Percentiles rank a stretch among this genome's conserved stretches.
phyloP scores from a whole-genome alignment of 2,888 invertebrate species.

The Alloscopus bannaensis region DNA sequence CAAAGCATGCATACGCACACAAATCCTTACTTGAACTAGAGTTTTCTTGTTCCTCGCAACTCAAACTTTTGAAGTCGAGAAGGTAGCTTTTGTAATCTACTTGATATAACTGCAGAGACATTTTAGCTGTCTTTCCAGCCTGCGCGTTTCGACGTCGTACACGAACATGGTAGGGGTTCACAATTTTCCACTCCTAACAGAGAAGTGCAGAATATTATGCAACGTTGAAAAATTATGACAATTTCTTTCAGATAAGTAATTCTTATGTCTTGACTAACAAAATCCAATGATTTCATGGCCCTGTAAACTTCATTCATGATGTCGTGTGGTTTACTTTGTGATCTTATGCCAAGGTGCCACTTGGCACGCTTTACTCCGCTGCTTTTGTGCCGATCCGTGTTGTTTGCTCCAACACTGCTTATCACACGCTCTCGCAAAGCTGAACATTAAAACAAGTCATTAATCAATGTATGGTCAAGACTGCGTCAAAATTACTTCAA shows the following conservation, averaged over 20 bases:
- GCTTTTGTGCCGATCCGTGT: constrained; percentile 73
- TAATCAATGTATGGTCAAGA: too few relatives aligned
- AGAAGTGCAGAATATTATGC: background rate
- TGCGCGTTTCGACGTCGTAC: constrained; percentile 93
- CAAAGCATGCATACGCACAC: too few relatives aligned
- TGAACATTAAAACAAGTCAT: constrained; percentile 65
- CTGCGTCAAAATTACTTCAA: too few relatives aligned
- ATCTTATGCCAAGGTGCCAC: constrained; percentile 99
- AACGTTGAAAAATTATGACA: background rate
- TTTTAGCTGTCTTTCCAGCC: constrained; percentile 92
- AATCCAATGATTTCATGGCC: constrained; percentile 98
- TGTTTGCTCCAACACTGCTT: constrained; percentile 70
- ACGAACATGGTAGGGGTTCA: constrained; percentile 96
- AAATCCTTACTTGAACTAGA: constrained; percentile 68
- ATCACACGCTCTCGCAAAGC: constrained; percentile 77
- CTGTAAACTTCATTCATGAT: constrained; percentile 99
- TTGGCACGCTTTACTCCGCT: constrained; percentile 95
- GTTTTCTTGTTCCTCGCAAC: constrained; percentile 76
- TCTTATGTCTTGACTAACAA: constrained; percentile 79
- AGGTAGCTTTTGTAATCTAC: constrained; percentile 99
- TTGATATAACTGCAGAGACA: constrained; percentile 99
- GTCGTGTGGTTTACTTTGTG: constrained; percentile 99
- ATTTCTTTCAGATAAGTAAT: background rate
- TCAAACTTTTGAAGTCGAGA: constrained; percentile 95
- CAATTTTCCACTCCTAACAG: constrained; percentile 94